Evolutionary conservation across 2,113 vertebrate genomes (phyloP), one percentile per base, ranked within the genome.

Genomic region (Xiphophorus hellerii): DNA sequence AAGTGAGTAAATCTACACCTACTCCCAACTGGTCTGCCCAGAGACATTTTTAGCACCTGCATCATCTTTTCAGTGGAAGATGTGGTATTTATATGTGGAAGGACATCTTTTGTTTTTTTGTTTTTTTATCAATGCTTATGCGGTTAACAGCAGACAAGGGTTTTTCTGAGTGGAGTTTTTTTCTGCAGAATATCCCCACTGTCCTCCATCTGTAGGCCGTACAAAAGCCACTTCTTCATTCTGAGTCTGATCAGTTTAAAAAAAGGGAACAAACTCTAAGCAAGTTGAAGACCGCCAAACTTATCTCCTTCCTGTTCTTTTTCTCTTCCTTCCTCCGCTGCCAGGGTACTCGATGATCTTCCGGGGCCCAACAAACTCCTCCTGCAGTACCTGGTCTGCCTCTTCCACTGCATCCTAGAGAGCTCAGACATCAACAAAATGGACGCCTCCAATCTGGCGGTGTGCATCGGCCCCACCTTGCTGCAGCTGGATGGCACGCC

Each of bases 381-480:
- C 63, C 89, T 97, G 73, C 94, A 94, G 74, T 78, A 94, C 64
- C 83, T 97, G 3, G 61, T 95, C 74, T 95, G 89, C 2, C 76
- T 96, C 71, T 93, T 98, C 11, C 78, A 94, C 62, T 91, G 95
- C 70, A 94, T 96, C 80, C 94, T 95, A 39, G 92, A 94, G 76
- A 96, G 76, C 0, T 84, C 95, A 0, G 78, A 95, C 25, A 80
- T 81, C 83, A 99, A 88, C 94, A 97, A 93, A 91, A 99, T 99
- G 98, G 95, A 96, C 48, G 94, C 96, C 66, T 85, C 88, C 88
- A 99, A 99, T 66, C 89, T 99, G 30, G 96, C 97, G 1, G 95
- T 97, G 87, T 99, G 97, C 72, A 87, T 97, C 0, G 96, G 94
- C 0, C 97, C 98, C 58, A 98, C 95, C 0, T 89, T 99, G 90